phyloP scores from a whole-genome alignment of 2,888 invertebrate genomes.

The Falcaria lacertinaria region DNA sequence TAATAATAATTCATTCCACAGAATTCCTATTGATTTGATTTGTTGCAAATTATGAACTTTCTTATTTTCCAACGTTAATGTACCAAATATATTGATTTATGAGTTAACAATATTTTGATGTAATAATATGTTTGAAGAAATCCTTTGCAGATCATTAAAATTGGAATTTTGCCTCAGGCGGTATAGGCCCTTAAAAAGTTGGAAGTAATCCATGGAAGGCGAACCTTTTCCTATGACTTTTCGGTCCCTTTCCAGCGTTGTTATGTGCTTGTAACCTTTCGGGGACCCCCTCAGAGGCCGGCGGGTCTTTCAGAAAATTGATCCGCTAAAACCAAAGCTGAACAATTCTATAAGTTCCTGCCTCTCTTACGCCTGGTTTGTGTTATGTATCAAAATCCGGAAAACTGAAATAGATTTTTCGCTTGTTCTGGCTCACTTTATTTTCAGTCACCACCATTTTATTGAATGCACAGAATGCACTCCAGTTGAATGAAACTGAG shows the following conservation, averaged over 20 bases:
- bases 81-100: too few species aligned
- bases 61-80: neutral
- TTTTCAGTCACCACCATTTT: neutral
- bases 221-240: constrained; percentile 25
- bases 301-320: constrained; percentile 32
- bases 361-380: constrained; percentile 12
- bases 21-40: neutral
- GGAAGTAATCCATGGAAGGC: constrained; percentile 27
- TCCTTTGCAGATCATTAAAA: constrained; percentile 1
- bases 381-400: constrained; percentile 2
- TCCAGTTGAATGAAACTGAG: too few species aligned
- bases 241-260: constrained; percentile 21
- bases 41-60: neutral
- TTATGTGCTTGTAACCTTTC: constrained; percentile 18
- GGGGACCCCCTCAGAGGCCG: constrained; percentile 32
- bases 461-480: too few species aligned
- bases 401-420: neutral
- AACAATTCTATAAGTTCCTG: constrained; percentile 37
- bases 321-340: constrained; percentile 33
- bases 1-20: neutral
- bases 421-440: neutral
- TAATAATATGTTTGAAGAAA: neutral
- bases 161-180: constrained; percentile 14
- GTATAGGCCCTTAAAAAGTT: constrained; percentile 23
- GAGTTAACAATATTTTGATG: neutral